phyloP scores from a whole-genome alignment of 2,888 invertebrate species.

The Diachrysia chrysitis region DNA sequence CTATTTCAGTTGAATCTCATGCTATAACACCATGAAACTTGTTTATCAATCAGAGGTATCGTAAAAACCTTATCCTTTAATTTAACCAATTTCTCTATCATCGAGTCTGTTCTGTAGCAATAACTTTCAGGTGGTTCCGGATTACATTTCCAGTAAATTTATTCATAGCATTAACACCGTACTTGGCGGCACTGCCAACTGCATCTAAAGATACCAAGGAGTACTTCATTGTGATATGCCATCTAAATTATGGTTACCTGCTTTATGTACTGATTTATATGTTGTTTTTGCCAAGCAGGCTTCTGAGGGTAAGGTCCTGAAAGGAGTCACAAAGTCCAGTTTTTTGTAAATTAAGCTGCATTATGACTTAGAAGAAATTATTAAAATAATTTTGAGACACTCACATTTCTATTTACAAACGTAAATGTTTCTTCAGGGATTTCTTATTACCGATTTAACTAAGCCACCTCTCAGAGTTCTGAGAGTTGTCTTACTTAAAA shows the following conservation, averaged over 20 bases:
- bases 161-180: constrained; percentile 39
- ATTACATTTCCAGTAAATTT: constrained; percentile 28
- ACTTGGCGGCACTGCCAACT: constrained; percentile 37
- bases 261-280: not conserved
- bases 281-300: not conserved
- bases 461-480: too few species aligned
- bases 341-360: too few species aligned
- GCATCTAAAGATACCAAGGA: constrained; percentile 1
- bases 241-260: constrained; percentile 7
- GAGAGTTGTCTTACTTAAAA: too few species aligned
- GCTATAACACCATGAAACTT: too few species aligned
- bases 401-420: too few species aligned
- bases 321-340: too few species aligned
- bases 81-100: not conserved
- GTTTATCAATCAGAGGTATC: not conserved
- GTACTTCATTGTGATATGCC: constrained; percentile 11
- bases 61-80: not conserved
- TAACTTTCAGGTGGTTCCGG: constrained; percentile 23
- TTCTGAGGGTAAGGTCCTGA: not conserved
- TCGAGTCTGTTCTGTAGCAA: not conserved
- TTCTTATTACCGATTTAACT: too few species aligned
- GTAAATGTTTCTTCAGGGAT: too few species aligned
- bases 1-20: too few species aligned
- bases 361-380: too few species aligned
- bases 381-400: too few species aligned